Percentiles rank a stretch among this genome's conserved stretches.
Conservation (phyloP, 2,113 vertebrate species). For the Xiphophorus hellerii region DNA sequence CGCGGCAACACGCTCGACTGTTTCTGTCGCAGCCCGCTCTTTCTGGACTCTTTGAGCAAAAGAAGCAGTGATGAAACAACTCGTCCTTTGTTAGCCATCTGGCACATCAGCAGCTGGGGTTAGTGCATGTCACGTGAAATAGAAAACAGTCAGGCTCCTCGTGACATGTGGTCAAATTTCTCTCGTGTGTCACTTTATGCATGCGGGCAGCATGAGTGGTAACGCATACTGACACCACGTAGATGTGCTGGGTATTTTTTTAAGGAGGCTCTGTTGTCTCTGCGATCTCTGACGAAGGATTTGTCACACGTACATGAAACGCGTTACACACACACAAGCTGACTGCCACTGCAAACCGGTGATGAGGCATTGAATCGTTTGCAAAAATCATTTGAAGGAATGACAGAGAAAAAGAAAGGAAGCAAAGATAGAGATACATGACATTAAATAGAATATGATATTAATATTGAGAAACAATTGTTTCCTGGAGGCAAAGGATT, state of each 20-base stretch:
- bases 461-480: too few relatives aligned
- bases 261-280: conserved; percentile 25
- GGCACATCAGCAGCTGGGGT: conserved; percentile 11
- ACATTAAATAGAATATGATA: background rate
- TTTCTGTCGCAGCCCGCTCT: background rate
- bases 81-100: conserved; percentile 36
- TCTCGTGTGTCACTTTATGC: conserved; percentile 31
- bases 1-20: conserved; percentile 32
- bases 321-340: conserved; percentile 13
- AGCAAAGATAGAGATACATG: conserved; percentile 1
- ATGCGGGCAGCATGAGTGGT: conserved; percentile 37
- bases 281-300: conserved; percentile 25
- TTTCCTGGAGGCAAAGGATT: too few relatives aligned
- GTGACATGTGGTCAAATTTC: conserved; percentile 10
- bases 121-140: conserved; percentile 4
- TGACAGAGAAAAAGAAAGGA: conserved; percentile 5
- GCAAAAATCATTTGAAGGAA: conserved; percentile 5
- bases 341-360: conserved; percentile 20
- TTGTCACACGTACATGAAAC: conserved; percentile 38
- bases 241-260: background rate
- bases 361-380: conserved; percentile 29
- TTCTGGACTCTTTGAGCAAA: background rate
- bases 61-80: conserved; percentile 28
- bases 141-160: conserved; percentile 11
- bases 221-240: conserved; percentile 11